Evolutionary conservation across 2,797 vertebrate species (phyloP).

Genomic region (Vespertilio murinus): DNA sequence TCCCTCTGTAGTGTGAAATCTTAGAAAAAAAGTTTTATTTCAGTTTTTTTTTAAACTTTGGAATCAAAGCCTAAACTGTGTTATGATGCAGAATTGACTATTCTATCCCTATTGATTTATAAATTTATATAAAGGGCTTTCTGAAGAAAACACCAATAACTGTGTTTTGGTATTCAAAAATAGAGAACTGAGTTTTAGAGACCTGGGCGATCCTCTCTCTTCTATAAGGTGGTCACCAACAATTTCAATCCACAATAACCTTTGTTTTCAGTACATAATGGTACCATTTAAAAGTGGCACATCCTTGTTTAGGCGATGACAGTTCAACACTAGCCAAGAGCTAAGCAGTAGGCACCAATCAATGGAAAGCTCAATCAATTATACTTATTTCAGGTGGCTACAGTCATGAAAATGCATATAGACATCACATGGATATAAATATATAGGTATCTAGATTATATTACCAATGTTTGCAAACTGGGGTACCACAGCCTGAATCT

Average conservation of each 20-base stretch:
- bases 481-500: not conserved
- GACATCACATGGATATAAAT: not conserved
- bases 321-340: not conserved
- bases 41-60: not conserved
- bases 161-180: not conserved
- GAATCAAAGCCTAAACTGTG: not conserved
- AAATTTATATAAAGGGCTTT: not conserved
- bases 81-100: not conserved
- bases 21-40: not conserved
- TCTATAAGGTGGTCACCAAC: not conserved
- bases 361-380: not conserved
- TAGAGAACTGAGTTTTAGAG: not conserved
- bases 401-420: not conserved
- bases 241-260: too few species aligned
- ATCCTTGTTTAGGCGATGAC: not conserved
- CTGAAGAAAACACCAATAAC: conserved; percentile 8
- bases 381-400: not conserved
- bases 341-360: not conserved
- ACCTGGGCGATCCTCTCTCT: not conserved
- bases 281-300: not conserved
- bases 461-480: not conserved
- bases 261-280: not conserved
- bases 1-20: not conserved
- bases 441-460: not conserved
- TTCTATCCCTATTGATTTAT: not conserved